These are phyloP conservation scores for Phoxinus dragarum DNA, from an alignment of 2,797 vertebrate species.

Conservation along the genomic window DNA sequence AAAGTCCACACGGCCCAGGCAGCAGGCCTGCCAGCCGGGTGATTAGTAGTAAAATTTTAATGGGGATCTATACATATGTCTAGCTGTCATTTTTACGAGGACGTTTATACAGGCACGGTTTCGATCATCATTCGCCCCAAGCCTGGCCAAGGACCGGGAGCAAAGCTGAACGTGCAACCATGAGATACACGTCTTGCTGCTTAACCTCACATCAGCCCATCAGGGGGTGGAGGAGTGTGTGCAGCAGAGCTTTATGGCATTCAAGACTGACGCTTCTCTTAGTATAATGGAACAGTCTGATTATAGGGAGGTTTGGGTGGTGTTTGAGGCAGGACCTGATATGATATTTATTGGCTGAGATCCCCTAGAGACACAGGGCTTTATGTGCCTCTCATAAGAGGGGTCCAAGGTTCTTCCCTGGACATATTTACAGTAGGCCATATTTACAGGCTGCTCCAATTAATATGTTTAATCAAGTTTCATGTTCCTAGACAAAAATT, in stretches of 20 bases:
- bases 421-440: constrained; percentile 63
- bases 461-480: constrained; percentile 57
- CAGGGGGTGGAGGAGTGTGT: constrained; percentile 43
- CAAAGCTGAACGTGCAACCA: constrained; percentile 26
- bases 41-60: constrained; percentile 99
- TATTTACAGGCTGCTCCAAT: constrained; percentile 59
- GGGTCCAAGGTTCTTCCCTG: constrained; percentile 60
- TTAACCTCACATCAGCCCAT: constrained; percentile 44
- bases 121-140: constrained; percentile 63
- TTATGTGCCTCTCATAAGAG: constrained; percentile 65
- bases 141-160: constrained; percentile 39
- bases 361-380: constrained; percentile 60
- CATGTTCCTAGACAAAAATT: constrained; percentile 22
- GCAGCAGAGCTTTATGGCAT: constrained; percentile 54
- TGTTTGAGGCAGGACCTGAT: constrained; percentile 58
- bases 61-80: constrained; percentile 93
- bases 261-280: constrained; percentile 59
- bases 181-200: constrained; percentile 45
- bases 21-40: constrained; percentile 73
- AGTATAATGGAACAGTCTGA: constrained; percentile 61
- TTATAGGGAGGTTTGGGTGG: constrained; percentile 55
- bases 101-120: constrained; percentile 85
- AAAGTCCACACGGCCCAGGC: constrained; percentile 55
- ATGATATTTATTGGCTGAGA: constrained; percentile 62
- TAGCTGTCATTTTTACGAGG: constrained; percentile 97